Base-by-base conservation (phyloP, 2,797 vertebrate genomes). In the Argya squamiceps region DNA sequence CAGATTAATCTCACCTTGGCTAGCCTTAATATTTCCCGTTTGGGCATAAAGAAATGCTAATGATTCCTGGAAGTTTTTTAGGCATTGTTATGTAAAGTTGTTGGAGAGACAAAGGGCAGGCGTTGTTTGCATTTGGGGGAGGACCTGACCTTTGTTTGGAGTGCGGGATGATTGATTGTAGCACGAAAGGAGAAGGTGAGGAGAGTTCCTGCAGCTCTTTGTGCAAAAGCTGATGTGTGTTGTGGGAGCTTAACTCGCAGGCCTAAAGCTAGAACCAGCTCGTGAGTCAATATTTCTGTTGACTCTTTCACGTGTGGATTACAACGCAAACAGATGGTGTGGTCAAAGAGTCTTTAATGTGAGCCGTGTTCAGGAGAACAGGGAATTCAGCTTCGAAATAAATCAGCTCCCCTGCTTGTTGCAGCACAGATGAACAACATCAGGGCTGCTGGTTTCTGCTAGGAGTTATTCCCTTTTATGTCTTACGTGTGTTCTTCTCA, bases 201-300 rank as follows among this genome's bases (percentile, higher is more conserved):
- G 9, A 36, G 39, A 26, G 29, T 43, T 89, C 41, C 64, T 60
- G 52, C 1, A 22, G 39, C 59, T 76, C 47, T 85, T 62, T 55
- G 68, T 3, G 16, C 62, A 71, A 8, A 49, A 85, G 46, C 82
- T 30, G 3, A 37, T 27, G 37, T 8, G 49, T 62, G 32, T 59
- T 43, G 32, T 16, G 76, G 63, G 58, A 91, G 65, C 63, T 94
- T 73, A 67, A 47, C 12, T 82, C 14, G 6, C 36, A 65, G 53
- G 62, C 59, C 73, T 49, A 17, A 17, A 75, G 64, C 46, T 64
- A 64, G 88, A 93, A 89, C 49, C 68, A 77, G 69, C 55, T 64
- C 7, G 0, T 59, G 69, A 93, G 88, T 87, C 92, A 96, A 73
- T 92, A 83, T 59, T 92, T 80, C 68, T 92, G 78, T 92, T 95